Base-by-base conservation (phyloP, 2,797 vertebrate species). In the Lateolabrax maculatus region DNA sequence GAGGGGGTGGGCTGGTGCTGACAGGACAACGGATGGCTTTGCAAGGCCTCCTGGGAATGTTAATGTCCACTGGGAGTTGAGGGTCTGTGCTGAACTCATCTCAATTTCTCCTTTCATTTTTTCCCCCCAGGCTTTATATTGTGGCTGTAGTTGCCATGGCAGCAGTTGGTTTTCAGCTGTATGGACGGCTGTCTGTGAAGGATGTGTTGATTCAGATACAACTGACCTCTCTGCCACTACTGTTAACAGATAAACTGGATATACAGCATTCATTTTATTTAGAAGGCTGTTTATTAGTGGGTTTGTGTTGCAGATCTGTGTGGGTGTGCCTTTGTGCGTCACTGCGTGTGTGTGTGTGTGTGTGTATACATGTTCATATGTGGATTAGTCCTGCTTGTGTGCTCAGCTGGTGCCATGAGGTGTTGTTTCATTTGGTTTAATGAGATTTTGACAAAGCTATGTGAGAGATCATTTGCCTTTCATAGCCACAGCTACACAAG, bases 371-470 rank as follows among this genome's bases (percentile, higher is more conserved):
- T 89, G 79, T 60, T 78, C 64, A 71, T 82, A 29, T 77, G 84
- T 85, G 90, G 85, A 91, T 93, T 93, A 92, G 77, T 89, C 61
- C 60, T 48, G 69, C 37, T 31, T 80, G 88, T 92, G 92, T 90
- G 93, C 93, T 94, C 95, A 96, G 95, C 95, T 95, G 94, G 93
- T 90, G 76, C 80, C 66, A 81, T 27, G 75, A 90, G 91, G 75
- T 86, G 87, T 90, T 89, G 89, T 95, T 95, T 95, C 91, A 94
- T 95, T 95, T 92, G 90, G 72, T 90, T 92, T 95, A 95, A 96
- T 95, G 93, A 95, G 94, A 93, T 95, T 96, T 94, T 93, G 92
- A 93, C 92, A 93, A 92, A 93, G 89, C 87, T 82, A 67, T 86
- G 75, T 66, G 31, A 62, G 86, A 86, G 80, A 90, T 92, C 85